A percentile compares a stretch with the other conserved stretches of the same genome.
Conservation (phyloP, 2,113 vertebrate genomes). For the Odobenus rosmarus region DNA sequence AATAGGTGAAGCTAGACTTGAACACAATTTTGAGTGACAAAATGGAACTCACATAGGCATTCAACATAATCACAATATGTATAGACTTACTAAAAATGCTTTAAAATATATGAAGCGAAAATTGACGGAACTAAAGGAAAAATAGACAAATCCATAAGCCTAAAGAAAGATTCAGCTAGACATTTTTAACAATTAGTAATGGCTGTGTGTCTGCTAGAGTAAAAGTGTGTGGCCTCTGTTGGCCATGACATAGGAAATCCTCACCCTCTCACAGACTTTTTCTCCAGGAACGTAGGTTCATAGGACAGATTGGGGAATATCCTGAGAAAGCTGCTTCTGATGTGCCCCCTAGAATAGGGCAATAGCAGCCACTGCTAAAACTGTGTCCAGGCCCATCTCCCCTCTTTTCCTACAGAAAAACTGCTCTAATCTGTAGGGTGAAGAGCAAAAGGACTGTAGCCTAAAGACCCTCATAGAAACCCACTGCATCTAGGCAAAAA, state of each 20-base stretch:
- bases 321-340: not conserved
- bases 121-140: not conserved
- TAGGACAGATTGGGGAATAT: not conserved
- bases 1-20: not conserved
- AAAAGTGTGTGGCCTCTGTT: not conserved
- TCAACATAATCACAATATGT: not conserved
- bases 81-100: not conserved
- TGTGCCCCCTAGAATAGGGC: not conserved
- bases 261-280: not conserved
- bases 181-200: not conserved
- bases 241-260: not conserved
- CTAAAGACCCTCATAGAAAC: not conserved
- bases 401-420: not conserved
- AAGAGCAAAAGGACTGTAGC: not conserved
- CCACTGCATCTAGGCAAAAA: not conserved
- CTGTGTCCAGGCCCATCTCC: not conserved
- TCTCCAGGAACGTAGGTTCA: not conserved
- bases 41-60: not conserved
- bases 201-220: not conserved
- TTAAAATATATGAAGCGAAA: not conserved
- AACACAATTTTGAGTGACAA: not conserved
- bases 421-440: not conserved
- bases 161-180: not conserved
- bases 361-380: not conserved
- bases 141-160: not conserved